Percentiles rank a stretch among this genome's conserved stretches.
Conservation (phyloP, 2,888 invertebrate genomes). For the Tachina grossa region DNA sequence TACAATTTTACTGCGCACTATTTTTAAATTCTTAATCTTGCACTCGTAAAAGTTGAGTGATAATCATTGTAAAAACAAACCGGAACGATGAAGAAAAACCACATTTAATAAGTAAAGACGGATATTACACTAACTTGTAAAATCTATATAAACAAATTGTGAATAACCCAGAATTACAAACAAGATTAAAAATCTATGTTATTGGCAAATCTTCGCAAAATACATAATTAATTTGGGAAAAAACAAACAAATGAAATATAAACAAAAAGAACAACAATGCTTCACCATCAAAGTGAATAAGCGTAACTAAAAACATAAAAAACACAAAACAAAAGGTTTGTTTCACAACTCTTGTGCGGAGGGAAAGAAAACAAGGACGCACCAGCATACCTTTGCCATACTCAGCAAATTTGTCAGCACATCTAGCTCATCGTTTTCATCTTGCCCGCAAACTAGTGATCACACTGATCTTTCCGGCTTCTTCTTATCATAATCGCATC, state of each 20-base stretch:
- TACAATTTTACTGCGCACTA: too few relatives aligned
- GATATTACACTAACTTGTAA: conserved; percentile 53
- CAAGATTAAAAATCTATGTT: conserved; percentile 64
- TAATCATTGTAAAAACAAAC: conserved; percentile 41
- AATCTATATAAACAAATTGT: conserved; percentile 37
- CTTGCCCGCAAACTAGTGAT: conserved; percentile 25
- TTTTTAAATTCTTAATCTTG: too few relatives aligned
- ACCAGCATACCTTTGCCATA: conserved; percentile 39
- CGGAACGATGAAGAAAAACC: conserved; percentile 47
- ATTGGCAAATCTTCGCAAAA: conserved; percentile 18
- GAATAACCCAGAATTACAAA: conserved; percentile 56
- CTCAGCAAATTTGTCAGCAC: conserved; percentile 79
- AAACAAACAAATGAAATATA: conserved; percentile 12
- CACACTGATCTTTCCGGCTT: conserved; percentile 64
- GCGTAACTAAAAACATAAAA: conserved; percentile 36
- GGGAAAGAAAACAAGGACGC: neutral
- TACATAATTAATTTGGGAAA: conserved; percentile 49
- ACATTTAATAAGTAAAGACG: conserved; percentile 33
- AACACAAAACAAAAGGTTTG: conserved; percentile 13
- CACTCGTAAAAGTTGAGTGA: conserved; percentile 12
- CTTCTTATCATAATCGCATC: conserved; percentile 78
- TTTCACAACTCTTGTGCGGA: conserved; percentile 25
- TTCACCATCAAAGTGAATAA: conserved; percentile 32
- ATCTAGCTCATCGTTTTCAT: conserved; percentile 51
- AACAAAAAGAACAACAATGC: conserved; percentile 38